A percentile compares a stretch with the other conserved stretches of the same genome.
These are phyloP conservation scores for Catharus fuscescens DNA, from an alignment of 2,113 vertebrate species.

Conservation along the genomic window DNA sequence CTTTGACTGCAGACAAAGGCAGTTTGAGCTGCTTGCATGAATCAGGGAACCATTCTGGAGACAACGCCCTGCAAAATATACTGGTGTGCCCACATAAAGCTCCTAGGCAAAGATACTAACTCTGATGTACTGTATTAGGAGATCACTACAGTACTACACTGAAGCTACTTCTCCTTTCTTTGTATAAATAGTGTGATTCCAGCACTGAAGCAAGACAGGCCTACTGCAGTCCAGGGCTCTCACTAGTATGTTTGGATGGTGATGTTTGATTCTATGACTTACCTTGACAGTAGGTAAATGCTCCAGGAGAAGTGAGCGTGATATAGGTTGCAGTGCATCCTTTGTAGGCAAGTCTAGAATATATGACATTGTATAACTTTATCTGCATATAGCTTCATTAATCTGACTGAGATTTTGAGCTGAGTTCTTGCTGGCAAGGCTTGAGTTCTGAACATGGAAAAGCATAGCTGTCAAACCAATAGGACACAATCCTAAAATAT, in stretches of 20 bases:
- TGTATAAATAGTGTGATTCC: background rate
- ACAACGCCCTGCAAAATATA: background rate
- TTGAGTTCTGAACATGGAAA: background rate
- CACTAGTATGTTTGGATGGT: background rate
- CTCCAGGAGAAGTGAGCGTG: rapidly evolving
- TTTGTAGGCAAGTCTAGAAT: background rate
- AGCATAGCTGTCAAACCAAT: background rate
- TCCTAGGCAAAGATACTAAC: background rate
- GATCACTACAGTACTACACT: background rate
- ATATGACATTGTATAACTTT: background rate
- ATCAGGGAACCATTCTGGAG: background rate
- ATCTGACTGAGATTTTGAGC: background rate
- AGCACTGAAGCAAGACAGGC: background rate
- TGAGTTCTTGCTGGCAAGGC: background rate
- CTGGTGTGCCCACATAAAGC: background rate
- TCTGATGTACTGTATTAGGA: background rate
- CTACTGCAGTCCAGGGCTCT: background rate
- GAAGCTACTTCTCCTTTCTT: background rate
- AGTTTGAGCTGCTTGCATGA: background rate
- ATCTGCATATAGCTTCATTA: background rate
- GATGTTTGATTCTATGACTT: background rate
- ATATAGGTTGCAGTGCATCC: too few relatives aligned
- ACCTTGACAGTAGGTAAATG: background rate
- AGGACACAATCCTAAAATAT: background rate
- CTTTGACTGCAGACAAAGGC: background rate